These are phyloP conservation scores for Scelioninae gen. 2 DNA, from an alignment of 2,888 invertebrate species.

Conservation along the genomic window DNA sequence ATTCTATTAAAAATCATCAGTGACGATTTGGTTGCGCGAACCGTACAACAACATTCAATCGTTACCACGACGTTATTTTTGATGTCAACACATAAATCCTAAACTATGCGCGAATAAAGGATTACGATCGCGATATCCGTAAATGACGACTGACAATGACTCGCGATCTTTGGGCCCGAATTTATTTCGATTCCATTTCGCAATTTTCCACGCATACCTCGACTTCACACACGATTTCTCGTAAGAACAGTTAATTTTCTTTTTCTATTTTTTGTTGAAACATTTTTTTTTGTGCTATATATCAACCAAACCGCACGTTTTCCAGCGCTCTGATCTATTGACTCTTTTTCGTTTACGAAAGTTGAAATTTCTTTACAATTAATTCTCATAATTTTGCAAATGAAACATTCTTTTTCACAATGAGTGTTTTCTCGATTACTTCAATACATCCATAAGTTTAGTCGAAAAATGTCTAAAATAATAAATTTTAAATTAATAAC, in stretches of 20 bases:
- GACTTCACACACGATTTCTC: background rate
- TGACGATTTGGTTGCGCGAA: background rate
- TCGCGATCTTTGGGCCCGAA: background rate
- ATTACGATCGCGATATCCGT: background rate
- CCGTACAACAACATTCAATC: constrained; percentile 8
- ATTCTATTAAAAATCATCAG: constrained; percentile 10
- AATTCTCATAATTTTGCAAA: too few species aligned
- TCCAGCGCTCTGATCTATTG: too few species aligned
- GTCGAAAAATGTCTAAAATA: too few species aligned
- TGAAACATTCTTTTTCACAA: too few species aligned
- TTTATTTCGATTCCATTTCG: constrained; percentile 7
- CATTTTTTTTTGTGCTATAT: background rate
- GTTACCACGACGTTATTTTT: constrained; percentile 9
- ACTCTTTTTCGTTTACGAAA: too few species aligned
- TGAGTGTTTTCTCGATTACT: too few species aligned
- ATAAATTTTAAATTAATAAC: too few species aligned
- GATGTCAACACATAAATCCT: constrained; percentile 31
- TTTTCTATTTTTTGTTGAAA: too few species aligned
- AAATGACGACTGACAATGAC: constrained; percentile 18
- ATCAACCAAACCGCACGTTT: background rate
- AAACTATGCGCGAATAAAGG: constrained; percentile 30
- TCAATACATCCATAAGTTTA: too few species aligned
- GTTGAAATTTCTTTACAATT: too few species aligned
- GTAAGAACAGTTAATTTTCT: background rate
- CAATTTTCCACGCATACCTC: background rate